A percentile compares a stretch with the other conserved stretches of the same genome.
Conservation (phyloP, 2,113 vertebrate genomes). For the Peromyscus polionotus region DNA sequence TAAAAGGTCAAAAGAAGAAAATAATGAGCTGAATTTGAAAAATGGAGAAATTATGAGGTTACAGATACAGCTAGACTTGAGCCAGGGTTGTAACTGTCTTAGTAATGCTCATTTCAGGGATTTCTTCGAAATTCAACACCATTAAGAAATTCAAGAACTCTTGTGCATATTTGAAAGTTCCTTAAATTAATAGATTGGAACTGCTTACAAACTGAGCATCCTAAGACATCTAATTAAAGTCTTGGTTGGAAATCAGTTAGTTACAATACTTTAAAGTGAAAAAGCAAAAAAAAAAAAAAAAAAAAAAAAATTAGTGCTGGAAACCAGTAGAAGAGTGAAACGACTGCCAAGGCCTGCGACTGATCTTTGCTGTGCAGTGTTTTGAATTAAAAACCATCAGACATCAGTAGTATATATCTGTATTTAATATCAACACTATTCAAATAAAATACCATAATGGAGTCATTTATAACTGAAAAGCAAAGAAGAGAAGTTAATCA, state of each 20-base stretch:
- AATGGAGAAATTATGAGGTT: not conserved
- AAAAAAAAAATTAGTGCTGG: not conserved
- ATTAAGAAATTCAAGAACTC: conserved; percentile 73
- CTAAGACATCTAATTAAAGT: conserved; percentile 78
- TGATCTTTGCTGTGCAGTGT: conserved; percentile 64
- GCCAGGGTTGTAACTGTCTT: not conserved
- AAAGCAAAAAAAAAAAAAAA: not conserved
- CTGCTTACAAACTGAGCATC: conserved; percentile 56
- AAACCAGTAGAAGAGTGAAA: conserved; percentile 59
- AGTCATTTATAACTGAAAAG: conserved; percentile 60
- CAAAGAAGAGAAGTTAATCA: conserved; percentile 13
- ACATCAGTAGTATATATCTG: conserved; percentile 75
- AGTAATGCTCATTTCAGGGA: not conserved
- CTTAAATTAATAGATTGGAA: conserved; percentile 46
- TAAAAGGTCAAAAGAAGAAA: not conserved
- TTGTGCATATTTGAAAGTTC: conserved; percentile 58
- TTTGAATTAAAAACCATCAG: conserved; percentile 79
- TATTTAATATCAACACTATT: conserved; percentile 74
- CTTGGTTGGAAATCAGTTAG: conserved; percentile 76
- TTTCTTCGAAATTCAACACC: conserved; percentile 42
- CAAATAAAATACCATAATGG: not conserved
- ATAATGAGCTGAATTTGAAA: not conserved
- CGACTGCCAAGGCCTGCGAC: conserved; percentile 72
- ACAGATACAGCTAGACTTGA: not conserved
- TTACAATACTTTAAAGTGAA: conserved; percentile 75